These are phyloP conservation scores for Poeciliopsis paucimaculata DNA, from an alignment of 2,797 vertebrate species.

Conservation along the genomic window DNA sequence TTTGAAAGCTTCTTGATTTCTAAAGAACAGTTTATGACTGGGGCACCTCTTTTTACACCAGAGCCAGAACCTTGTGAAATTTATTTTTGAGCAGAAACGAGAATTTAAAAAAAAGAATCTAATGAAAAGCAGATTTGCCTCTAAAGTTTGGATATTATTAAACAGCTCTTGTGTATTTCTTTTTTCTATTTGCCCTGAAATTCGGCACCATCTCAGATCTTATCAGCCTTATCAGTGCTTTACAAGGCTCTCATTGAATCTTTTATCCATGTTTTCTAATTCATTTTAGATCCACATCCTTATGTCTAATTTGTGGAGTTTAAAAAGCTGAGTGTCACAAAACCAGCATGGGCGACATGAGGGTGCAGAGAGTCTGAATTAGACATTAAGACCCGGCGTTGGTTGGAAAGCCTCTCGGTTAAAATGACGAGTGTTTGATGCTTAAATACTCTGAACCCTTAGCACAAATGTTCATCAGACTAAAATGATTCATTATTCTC, in stretches of 20 bases:
- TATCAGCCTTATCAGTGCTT: slow-evolving; percentile 34
- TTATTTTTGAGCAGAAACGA: slow-evolving; percentile 37
- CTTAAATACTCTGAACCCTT: slow-evolving; percentile 56
- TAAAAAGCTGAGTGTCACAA: slow-evolving; percentile 30
- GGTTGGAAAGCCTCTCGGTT: slow-evolving; percentile 49
- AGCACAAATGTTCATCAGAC: slow-evolving; percentile 53
- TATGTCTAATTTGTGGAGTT: slow-evolving; percentile 32
- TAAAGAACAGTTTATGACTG: slow-evolving; percentile 32
- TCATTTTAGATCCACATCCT: slow-evolving; percentile 48
- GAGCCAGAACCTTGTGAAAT: slow-evolving; percentile 43
- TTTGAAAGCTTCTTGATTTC: slow-evolving; percentile 7
- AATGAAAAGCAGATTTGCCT: slow-evolving; percentile 59
- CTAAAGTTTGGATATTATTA: slow-evolving; percentile 44
- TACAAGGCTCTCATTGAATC: slow-evolving; percentile 39
- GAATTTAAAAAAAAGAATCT: slow-evolving; percentile 14
- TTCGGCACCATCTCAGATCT: slow-evolving; percentile 42
- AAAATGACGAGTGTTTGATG: slow-evolving; percentile 48
- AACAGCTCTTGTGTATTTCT: slow-evolving; percentile 27
- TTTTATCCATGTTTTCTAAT: slow-evolving; percentile 56
- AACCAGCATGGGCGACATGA: slow-evolving; percentile 23
- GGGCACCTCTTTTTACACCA: slow-evolving; percentile 33
- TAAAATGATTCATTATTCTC: slow-evolving; percentile 45
- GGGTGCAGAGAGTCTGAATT: slow-evolving; percentile 32
- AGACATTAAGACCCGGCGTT: slow-evolving; percentile 11
- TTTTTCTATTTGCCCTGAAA: slow-evolving; percentile 45